Evolutionary conservation across 2,888 invertebrate species (phyloP), one percentile per base, ranked within the genome.

Genomic region (Drosophila lacicola): DNA sequence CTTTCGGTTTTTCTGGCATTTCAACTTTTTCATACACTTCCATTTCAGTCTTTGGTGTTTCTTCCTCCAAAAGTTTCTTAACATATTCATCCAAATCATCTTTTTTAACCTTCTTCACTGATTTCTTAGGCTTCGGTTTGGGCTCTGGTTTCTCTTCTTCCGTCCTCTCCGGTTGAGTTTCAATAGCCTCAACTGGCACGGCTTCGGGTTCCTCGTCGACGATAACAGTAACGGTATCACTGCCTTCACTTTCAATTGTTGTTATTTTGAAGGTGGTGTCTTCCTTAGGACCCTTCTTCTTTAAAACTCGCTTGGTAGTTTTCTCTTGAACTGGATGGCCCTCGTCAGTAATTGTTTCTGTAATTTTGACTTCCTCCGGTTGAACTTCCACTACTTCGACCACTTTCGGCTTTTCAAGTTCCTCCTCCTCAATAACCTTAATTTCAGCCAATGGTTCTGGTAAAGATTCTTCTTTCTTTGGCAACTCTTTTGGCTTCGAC

Each of bases 1-100:
- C 69, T 17, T 82, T 78, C 39, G 87, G 80, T 82, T 91, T 82
- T 71, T 91, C 88, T 44, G 89, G 87, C 62, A 90, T 86, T 50
- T 92, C 91, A 29, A 86, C 53, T 77, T 92, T 92, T 80, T 93
- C 92, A 56, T 92, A 91, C 77, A 91, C 91, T 76, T 93, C 92
- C 3, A 91, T 84, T 73, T 92, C 91, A 1, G 91, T 90, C 72
- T 92, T 91, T 68, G 90, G 86, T 70, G 90, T 88, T 74, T 92
- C 90, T 75, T 90, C 72, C 58, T 91, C 90, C 37, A 91, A 83
- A 4, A 91, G 65, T 56, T 83, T 80, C 58, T 81, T 74, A n/a
- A 91, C 85, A 61, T 90, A 90, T 9, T 90, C 83, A 39, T 90
- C 80, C 36, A 89, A 57, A 19, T 91, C 90, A n/a, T 90, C 86